Evolutionary conservation across 2,797 vertebrate species (phyloP).

Genomic region (Malurus leucopterus): DNA sequence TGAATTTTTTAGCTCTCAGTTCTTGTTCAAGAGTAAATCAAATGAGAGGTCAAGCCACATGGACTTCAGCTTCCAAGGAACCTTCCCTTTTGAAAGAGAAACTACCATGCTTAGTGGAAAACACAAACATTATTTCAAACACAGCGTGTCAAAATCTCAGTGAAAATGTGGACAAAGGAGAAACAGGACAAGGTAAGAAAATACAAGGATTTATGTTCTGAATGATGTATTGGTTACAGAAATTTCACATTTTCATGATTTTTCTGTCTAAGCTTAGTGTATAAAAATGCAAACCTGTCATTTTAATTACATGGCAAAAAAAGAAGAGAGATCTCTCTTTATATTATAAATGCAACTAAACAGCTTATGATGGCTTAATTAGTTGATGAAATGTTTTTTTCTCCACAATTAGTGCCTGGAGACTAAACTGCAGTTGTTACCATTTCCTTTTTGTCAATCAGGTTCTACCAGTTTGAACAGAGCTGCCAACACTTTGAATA

Average conservation of each 20-base stretch:
- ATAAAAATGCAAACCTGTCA: neutral
- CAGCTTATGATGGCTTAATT: neutral
- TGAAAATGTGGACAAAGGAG: neutral
- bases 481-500: conserved; percentile 71
- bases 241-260: no score
- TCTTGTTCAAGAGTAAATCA: conserved; percentile 64
- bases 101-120: conserved; percentile 35
- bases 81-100: conserved; percentile 54
- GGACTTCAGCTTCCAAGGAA: conserved; percentile 49
- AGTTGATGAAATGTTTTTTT: neutral
- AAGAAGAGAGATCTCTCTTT: neutral
- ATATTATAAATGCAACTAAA: neutral
- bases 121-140: conserved; percentile 38
- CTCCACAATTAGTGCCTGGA: conserved; percentile 63
- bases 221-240: neutral
- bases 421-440: conserved; percentile 66
- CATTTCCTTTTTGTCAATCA: conserved; percentile 78
- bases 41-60: conserved; percentile 48
- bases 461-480: conserved; percentile 70
- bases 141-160: conserved; percentile 1
- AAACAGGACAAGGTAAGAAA: conserved; percentile 64
- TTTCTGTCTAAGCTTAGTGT: neutral
- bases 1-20: conserved; percentile 45
- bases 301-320: neutral
- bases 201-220: neutral